Evolutionary conservation across 64 coral and sea anemone genomes (phyloP).

Genomic region (Stichodactyla mertensii): DNA sequence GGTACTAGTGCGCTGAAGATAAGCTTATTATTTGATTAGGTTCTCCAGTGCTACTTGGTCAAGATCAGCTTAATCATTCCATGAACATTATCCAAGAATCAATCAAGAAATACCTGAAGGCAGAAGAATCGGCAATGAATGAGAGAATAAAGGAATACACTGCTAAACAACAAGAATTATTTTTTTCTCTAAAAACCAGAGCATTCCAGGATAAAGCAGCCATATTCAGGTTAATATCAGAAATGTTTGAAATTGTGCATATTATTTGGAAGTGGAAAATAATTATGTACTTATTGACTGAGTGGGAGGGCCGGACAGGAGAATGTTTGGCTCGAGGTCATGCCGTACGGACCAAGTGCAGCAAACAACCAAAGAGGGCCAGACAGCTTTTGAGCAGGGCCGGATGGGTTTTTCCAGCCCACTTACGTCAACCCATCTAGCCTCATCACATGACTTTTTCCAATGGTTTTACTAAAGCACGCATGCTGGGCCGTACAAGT

Average conservation of each 20-base stretch:
- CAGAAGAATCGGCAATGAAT: slow-evolving; percentile 49
- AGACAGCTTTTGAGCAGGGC: too few relatives aligned
- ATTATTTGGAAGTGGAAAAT: not conserved
- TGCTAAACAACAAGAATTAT: slow-evolving; percentile 52
- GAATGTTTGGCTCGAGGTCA: too few relatives aligned
- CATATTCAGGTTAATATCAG: slow-evolving; percentile 56
- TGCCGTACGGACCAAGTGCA: too few relatives aligned
- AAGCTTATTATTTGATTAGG: not conserved
- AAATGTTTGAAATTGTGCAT: not conserved
- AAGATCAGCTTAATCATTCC: slow-evolving; percentile 27
- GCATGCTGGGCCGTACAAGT: too few relatives aligned
- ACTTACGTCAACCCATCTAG: too few relatives aligned
- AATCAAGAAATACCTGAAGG: slow-evolving; percentile 53
- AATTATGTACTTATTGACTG: too few relatives aligned
- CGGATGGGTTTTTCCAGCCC: too few relatives aligned
- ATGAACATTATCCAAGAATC: slow-evolving; percentile 52
- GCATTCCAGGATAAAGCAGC: slow-evolving; percentile 62
- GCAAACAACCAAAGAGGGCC: too few relatives aligned
- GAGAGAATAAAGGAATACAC: slow-evolving; percentile 68
- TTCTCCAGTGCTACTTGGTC: slow-evolving; percentile 31
- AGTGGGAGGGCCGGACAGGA: too few relatives aligned
- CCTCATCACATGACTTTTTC: too few relatives aligned
- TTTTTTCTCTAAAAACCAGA: slow-evolving; percentile 42
- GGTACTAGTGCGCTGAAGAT: not conserved
- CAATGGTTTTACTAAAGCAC: too few relatives aligned